Conservation (phyloP, 2,888 invertebrate species). For the Strigamia crassipes region DNA sequence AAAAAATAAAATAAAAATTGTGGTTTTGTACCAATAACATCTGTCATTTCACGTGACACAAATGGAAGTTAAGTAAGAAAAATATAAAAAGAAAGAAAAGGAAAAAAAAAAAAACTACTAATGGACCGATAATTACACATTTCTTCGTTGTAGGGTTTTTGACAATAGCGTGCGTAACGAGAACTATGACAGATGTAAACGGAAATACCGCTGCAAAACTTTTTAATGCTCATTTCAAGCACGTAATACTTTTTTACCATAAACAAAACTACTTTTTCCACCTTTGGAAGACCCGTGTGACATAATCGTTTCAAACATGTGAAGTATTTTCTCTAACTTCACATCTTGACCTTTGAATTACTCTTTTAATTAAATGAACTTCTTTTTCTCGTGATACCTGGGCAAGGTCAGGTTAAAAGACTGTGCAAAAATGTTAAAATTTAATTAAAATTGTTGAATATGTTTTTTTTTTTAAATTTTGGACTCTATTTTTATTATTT, state of each 20-base stretch:
- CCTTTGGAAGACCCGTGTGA: not conserved
- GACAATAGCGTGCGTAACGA: not conserved
- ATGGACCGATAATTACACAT: slow-evolving; percentile 4
- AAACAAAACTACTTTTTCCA: not conserved
- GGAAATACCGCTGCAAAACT: not conserved
- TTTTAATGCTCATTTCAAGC: not conserved
- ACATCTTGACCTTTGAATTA: not conserved
- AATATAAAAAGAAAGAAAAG: not conserved
- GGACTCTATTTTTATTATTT: no score
- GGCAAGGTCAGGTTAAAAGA: not conserved
- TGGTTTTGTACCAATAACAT: not conserved
- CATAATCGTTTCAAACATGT: not conserved
- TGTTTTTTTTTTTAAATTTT: no score
- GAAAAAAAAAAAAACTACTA: not conserved
- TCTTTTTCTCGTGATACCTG: not conserved
- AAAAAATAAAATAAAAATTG: not conserved
- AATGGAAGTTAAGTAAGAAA: not conserved
- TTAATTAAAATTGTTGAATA: not conserved
- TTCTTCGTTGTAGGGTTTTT: not conserved
- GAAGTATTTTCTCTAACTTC: not conserved
- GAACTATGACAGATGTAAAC: not conserved
- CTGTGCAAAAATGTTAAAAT: not conserved
- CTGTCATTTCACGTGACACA: not conserved
- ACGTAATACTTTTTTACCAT: not conserved
- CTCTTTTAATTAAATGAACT: not conserved